Percentiles rank a stretch among this genome's conserved stretches.
phyloP scores from a whole-genome alignment of 1,140 invertebrate genomes.

The Acromyrmex charruanus region DNA sequence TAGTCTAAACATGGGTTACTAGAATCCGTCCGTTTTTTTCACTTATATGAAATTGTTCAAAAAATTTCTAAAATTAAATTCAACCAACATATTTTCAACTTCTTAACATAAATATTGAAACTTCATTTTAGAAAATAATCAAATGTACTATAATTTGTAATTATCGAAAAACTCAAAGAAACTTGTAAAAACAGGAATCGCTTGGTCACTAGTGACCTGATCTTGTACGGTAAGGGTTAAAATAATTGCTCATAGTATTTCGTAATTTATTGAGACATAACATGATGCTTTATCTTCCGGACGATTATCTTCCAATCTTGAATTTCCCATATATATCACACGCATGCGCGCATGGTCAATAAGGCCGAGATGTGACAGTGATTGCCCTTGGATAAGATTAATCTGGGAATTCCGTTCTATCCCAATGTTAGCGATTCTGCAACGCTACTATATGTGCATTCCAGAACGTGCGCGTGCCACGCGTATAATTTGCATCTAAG shows the following conservation, averaged over 20 bases:
- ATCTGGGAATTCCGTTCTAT: constrained; percentile 48
- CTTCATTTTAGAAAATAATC: too few relatives aligned
- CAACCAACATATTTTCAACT: too few relatives aligned
- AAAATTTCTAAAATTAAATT: too few relatives aligned
- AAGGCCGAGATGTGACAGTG: constrained; percentile 35
- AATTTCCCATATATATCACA: not conserved
- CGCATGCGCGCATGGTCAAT: not conserved
- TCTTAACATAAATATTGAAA: too few relatives aligned
- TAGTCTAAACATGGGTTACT: too few relatives aligned
- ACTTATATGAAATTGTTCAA: too few relatives aligned
- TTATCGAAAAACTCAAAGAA: too few relatives aligned
- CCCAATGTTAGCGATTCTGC: constrained; percentile 20
- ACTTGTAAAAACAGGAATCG: too few relatives aligned
- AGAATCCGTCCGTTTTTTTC: too few relatives aligned
- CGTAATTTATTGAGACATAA: not conserved
- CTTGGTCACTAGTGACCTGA: too few relatives aligned
- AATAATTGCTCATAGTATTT: not conserved
- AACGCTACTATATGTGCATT: constrained; percentile 35
- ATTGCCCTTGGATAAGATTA: constrained; percentile 52
- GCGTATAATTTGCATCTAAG: constrained; percentile 27
- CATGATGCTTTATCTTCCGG: not conserved
- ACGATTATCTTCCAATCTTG: not conserved
- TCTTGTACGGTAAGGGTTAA: too few relatives aligned
- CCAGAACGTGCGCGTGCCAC: not conserved
- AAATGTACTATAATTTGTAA: too few relatives aligned